These are phyloP conservation scores for Gobiocypris rarus DNA, from an alignment of 2,113 vertebrate genomes.

Conservation along the genomic window DNA sequence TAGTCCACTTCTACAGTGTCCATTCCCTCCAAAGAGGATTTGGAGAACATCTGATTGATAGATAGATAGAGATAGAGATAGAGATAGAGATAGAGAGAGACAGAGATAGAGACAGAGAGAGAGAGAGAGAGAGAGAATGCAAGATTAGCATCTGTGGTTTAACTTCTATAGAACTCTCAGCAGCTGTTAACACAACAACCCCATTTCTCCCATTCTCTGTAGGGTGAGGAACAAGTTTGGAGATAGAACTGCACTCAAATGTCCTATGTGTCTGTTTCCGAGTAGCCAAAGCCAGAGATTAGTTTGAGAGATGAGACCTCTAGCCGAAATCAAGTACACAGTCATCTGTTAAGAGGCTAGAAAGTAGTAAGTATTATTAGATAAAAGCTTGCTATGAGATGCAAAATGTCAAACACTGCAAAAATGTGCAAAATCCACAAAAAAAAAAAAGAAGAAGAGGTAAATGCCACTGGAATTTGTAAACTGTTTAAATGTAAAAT, in stretches of 20 bases:
- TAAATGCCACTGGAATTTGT: no score
- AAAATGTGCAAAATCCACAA: no score
- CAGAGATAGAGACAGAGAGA: neutral
- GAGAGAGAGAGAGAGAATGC: neutral
- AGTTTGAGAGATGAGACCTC: no score
- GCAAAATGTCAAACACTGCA: neutral
- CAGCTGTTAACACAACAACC: slow-evolving; percentile 5
- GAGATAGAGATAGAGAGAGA: neutral
- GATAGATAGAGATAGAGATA: no score
- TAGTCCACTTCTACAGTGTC: slow-evolving; percentile 91
- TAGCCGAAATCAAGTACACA: neutral
- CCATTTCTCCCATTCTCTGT: no score
- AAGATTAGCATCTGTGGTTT: neutral
- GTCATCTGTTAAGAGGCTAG: neutral
- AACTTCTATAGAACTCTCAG: slow-evolving; percentile 1
- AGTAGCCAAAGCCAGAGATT: no score
- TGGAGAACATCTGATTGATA: slow-evolving; percentile 83
- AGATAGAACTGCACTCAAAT: no score
- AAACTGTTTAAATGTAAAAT: no score
- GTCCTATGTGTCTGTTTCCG: no score
- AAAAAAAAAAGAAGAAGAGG: no score
- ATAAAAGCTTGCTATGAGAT: neutral
- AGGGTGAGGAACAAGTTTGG: no score
- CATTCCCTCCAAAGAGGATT: slow-evolving; percentile 88
- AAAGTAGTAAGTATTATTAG: slow-evolving; percentile 6